Percentiles rank a stretch among this genome's conserved stretches.
Conservation (phyloP, 2,113 vertebrate species). For the Anseranas semipalmata region DNA sequence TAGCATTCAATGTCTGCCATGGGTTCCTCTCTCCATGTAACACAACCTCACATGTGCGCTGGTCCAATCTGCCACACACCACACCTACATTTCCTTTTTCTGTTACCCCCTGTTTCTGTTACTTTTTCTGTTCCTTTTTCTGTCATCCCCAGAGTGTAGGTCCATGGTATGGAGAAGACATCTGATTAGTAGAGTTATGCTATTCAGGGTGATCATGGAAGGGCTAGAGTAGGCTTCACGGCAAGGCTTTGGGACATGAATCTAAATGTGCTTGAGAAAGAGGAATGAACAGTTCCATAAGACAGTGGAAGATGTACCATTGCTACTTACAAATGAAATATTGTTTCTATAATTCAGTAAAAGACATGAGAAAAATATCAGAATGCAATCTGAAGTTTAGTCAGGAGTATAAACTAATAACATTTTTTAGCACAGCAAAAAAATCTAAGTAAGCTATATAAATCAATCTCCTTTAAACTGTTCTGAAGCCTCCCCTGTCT, state of each 20-base stretch:
- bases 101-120: too few relatives aligned
- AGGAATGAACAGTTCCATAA: background rate
- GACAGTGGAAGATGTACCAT: background rate
- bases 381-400: background rate
- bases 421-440: background rate
- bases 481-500: background rate
- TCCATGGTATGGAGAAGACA: background rate
- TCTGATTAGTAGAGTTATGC: background rate
- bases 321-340: background rate
- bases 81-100: background rate
- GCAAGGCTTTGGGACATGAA: background rate
- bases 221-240: background rate
- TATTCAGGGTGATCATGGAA: background rate
- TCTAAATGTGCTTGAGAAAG: background rate
- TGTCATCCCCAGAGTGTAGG: background rate
- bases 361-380: background rate
- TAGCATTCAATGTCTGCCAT: background rate
- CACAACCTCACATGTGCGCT: background rate
- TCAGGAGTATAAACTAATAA: background rate
- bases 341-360: background rate
- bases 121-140: background rate
- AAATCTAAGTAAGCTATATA: background rate
- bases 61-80: fast-evolving
- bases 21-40: background rate
- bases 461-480: background rate